Evolutionary conservation across 2,113 vertebrate species (phyloP).

Genomic region (Echinops telfairi): DNA sequence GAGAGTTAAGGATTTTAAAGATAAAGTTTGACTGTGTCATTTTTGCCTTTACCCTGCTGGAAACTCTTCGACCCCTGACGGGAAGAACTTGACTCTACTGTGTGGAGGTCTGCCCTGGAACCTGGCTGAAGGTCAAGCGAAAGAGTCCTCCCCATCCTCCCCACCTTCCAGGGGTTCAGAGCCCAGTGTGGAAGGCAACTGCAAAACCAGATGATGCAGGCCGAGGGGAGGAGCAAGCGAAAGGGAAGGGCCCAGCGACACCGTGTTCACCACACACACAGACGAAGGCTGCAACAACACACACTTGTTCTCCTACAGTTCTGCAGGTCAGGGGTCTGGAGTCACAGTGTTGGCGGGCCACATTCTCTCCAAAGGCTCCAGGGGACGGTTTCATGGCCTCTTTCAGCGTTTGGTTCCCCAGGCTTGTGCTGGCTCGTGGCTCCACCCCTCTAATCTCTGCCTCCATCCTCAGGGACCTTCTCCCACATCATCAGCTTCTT

Average conservation of each 20-base stretch:
- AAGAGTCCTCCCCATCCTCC: background rate
- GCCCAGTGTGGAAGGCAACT: background rate
- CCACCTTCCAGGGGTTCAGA: background rate
- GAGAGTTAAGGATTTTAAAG: constrained; percentile 17
- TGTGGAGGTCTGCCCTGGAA: background rate
- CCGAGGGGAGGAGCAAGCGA: background rate
- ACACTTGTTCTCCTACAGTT: no score
- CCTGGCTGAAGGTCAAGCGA: background rate
- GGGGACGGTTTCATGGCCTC: background rate
- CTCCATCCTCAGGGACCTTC: background rate
- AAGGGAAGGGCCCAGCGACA: no score
- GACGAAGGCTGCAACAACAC: no score
- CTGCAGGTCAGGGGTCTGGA: background rate
- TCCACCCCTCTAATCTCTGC: background rate
- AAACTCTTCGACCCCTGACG: background rate
- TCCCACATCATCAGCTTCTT: background rate
- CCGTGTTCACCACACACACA: no score
- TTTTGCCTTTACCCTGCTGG: background rate
- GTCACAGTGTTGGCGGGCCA: background rate
- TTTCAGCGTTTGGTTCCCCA: background rate
- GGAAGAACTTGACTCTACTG: background rate
- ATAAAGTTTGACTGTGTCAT: background rate
- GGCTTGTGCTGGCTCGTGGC: background rate
- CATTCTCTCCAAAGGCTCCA: background rate
- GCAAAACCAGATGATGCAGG: background rate